Base-by-base conservation (phyloP, 2,888 invertebrate species). In the Drosophila imparisetae region DNA sequence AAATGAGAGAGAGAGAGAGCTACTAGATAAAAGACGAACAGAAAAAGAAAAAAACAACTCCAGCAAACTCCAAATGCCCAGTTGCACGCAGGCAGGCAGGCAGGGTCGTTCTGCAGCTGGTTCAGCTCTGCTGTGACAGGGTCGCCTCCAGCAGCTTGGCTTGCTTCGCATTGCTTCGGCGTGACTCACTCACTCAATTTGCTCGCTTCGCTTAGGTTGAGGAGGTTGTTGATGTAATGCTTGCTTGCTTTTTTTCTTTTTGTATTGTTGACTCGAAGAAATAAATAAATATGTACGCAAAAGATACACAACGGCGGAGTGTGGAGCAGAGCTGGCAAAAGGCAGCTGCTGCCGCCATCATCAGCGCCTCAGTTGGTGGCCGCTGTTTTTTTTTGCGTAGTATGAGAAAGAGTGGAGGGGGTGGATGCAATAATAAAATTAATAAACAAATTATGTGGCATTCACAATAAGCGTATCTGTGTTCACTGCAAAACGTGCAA, bases 141-240 rank as follows among this genome's bases (percentile, higher is more conserved):
- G 72, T 79, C 77, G 66, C 76, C 80, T 72, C 64, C 63, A 45
- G 45, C 65, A 67, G 76, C 74, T 42, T 40, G n/a, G 42, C 42
- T 57, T 30, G 57, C n/a, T 68, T 65, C 68, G 62, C 78, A 78
- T 78, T 78, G 72, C 80, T 76, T 10, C 53, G 57, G 36, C 53
- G 54, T 78, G 78, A 78, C 68, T 78, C 78, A 78, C 71, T 40
- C 42, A 27, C 48, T 54, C 38, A 30, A 54, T 13, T 24, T 45
- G 45, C 45, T 24, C 27, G 15, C 24, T 13, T 32, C 45, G 59
- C 49, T 64, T 63, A 59, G 58, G 71, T 79, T 78, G 80, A 65
- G 61, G 72, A 62, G 64, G 80, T 78, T 78, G 80, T 78, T 78
- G 78, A 80, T 78, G 78, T 78, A 78, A 78, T 78, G 80, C 67